Evolutionary conservation across 2,888 invertebrate genomes (phyloP).

Genomic region (Thereva unica): DNA sequence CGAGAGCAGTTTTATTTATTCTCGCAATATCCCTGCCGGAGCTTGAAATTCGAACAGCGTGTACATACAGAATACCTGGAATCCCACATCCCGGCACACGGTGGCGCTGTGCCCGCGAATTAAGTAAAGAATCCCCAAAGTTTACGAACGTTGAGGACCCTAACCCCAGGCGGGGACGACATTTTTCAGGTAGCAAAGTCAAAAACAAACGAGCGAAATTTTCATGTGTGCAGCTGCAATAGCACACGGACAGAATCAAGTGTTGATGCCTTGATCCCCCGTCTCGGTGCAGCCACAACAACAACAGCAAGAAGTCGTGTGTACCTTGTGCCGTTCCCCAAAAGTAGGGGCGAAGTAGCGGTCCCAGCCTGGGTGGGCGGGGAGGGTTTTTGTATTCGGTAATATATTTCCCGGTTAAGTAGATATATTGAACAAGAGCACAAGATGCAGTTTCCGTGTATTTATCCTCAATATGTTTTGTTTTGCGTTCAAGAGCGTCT

Average conservation of each 20-base stretch:
- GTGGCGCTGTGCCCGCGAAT: no score
- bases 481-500: conserved; percentile 14
- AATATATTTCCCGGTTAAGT: conserved; percentile 42
- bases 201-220: conserved; percentile 20
- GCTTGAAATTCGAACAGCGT: no score
- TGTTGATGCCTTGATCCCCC: conserved; percentile 19
- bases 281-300: not conserved
- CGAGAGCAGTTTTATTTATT: no score
- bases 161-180: not conserved
- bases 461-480: conserved; percentile 40
- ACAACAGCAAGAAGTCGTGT: no score
- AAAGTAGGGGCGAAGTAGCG: not conserved
- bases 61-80: no score
- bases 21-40: no score
- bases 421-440: conserved; percentile 42
- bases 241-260: conserved; percentile 26
- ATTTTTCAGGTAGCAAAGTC: conserved; percentile 1
- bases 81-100: no score
- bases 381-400: conserved; percentile 38
- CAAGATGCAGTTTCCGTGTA: conserved; percentile 42
- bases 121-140: no score
- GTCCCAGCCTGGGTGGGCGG: conserved; percentile 16
- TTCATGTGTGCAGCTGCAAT: conserved; percentile 22
- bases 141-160: no score
- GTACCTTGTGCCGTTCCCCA: no score